Evolutionary conservation across 2,797 vertebrate genomes (phyloP), one percentile per base, ranked within the genome.

Genomic region (Eidolon dupreanum): DNA sequence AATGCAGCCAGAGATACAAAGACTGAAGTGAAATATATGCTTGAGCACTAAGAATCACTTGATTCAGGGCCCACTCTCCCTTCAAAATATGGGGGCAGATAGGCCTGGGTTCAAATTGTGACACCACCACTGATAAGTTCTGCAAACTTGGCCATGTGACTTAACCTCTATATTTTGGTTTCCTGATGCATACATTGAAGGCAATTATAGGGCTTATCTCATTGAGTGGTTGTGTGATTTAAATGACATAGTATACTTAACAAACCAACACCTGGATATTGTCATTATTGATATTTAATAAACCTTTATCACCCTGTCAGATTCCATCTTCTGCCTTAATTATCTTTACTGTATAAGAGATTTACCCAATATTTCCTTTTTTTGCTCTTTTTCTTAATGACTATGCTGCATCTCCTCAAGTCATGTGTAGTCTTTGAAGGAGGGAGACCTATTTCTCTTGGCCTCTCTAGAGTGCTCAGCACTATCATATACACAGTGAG

Each of bases 61-160:
- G 61, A 9, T 33, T 19, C 22, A 31, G 11, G 20, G 24, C 51
- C 17, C 20, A 59, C 16, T 78, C 53, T 93, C 92, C 33, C 36
- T 20, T 1, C 31, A 1, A 57, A 63, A 73, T 8, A 74, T 73
- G 51, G 33, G 15, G 8, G 51, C 43, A 93, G 63, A 51, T 3
- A 95, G n/a, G 17, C 19, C 41, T 79, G 28, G 9, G 26, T 73
- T 94, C 46, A 93, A 89, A 88, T 90, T 92, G 22, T 93, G 83
- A 5, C 26, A 87, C 51, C 16, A 66, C 3, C 24, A 83, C 53
- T 20, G 15, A 61, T 68, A 61, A 92, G 12, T 61, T 91, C n/a
- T 66, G 26, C 33, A 91, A 55, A 43, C 8, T 63, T 41, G n/a
- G 77, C 38, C 71, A 33, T 66, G 7, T 78, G 81, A 57, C 6